Conservation (phyloP, 2,888 invertebrate species). For the Neocrepidodera transversa region DNA sequence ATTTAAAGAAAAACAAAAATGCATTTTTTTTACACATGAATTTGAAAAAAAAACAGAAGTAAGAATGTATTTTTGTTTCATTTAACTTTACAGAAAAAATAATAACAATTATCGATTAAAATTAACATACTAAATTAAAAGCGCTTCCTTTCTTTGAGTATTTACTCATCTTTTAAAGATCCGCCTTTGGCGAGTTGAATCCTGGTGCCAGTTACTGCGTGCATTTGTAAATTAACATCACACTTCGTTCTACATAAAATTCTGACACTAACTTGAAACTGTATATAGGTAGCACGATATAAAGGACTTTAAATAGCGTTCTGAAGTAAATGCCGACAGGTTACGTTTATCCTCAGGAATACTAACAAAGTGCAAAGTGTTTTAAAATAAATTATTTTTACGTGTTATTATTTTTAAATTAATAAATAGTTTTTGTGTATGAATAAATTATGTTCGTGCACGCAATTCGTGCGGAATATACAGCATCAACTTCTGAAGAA, state of each 20-base stretch:
- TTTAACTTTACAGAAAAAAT: too few species aligned
- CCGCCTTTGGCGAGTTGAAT: conserved; percentile 8
- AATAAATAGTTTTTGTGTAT: too few species aligned
- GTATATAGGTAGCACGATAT: conserved; percentile 30
- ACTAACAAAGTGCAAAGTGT: conserved; percentile 2
- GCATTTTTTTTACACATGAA: too few species aligned
- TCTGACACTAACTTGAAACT: conserved; percentile 45
- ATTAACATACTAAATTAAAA: too few species aligned
- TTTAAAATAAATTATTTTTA: not conserved
- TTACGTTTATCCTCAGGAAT: too few species aligned
- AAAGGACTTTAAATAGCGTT: conserved; percentile 24
- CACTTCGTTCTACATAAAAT: conserved; percentile 49
- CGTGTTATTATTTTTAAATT: too few species aligned
- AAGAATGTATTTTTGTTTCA: too few species aligned
- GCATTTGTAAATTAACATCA: conserved; percentile 45
- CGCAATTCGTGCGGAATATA: conserved; percentile 45
- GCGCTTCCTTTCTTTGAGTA: too few species aligned
- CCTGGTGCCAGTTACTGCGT: conserved; percentile 53
- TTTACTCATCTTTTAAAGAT: too few species aligned
- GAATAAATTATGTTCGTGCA: conserved; percentile 52
- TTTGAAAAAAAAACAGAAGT: too few species aligned
- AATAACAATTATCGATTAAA: too few species aligned
- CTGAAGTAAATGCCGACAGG: conserved; percentile 1
- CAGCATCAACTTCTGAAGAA: conserved; percentile 42
- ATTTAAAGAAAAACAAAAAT: too few species aligned